These are phyloP conservation scores for Ditylenchus dipsaci DNA, from an alignment of 1,140 invertebrate genomes.

Conservation along the genomic window DNA sequence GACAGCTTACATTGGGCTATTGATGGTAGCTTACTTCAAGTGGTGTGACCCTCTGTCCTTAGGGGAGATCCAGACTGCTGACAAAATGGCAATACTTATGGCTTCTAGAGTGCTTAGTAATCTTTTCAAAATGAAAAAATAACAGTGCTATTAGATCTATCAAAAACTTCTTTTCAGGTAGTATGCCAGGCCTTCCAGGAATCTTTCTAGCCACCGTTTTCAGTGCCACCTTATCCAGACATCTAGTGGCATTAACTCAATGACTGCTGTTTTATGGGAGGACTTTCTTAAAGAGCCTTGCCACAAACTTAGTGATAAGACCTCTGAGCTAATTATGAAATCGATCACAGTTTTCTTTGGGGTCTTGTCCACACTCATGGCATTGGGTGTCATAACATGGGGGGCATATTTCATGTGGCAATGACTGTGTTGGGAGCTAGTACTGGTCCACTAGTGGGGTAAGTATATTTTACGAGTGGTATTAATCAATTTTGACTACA, in stretches of 20 bases:
- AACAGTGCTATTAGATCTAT: background rate
- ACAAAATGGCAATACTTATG: constrained; percentile 44
- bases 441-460: constrained; percentile 27
- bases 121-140: too few species aligned
- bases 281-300: constrained; percentile 41
- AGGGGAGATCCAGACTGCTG: constrained; percentile 41
- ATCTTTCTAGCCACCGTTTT: constrained; percentile 46
- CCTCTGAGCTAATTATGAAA: constrained; percentile 19
- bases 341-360: constrained; percentile 32
- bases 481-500: too few species aligned
- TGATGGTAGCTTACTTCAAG: constrained; percentile 49
- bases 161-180: constrained; percentile 23
- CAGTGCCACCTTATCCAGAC: constrained; percentile 39
- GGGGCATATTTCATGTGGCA: constrained; percentile 36
- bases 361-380: constrained; percentile 37
- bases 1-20: constrained; percentile 36
- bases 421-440: constrained; percentile 29
- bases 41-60: constrained; percentile 43
- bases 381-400: constrained; percentile 34
- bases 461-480: constrained; percentile 2
- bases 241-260: constrained; percentile 45
- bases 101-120: constrained; percentile 43
- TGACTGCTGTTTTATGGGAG: constrained; percentile 47
- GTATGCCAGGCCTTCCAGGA: constrained; percentile 44
- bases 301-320: constrained; percentile 17